Evolutionary conservation across 92 coral and sea anemone species (phyloP), one percentile per base, ranked within the genome.

Genomic region (Epizoanthus scotinus): DNA sequence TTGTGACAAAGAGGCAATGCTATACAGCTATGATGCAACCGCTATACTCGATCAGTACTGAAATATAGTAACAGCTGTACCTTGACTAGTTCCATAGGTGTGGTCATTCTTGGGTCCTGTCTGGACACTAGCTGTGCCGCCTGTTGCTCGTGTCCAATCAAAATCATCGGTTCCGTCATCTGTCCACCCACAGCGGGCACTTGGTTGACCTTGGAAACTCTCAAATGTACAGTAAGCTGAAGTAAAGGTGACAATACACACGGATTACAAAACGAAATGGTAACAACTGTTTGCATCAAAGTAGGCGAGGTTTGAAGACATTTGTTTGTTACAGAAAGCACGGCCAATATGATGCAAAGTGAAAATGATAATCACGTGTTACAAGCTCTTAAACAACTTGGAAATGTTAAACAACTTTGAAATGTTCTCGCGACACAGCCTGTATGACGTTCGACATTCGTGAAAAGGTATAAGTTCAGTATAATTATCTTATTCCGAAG

Each of bases 101-200:
- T 94, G 98, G 79, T 94, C 98, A 80, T 83, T 85, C 42, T 81
- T 27, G 9, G 98, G 98, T 28, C 98, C 98, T 18, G 98, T 94
- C 8, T 75, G 38, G 22, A 81, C 84, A 54, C 98, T 94, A 14
- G 91, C 56, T 1, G 98, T 94, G 42, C 87, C 66, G 21, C 97
- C 90, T 50, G 80, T 92, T 8, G 85, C 86, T 2, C 94, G 91
- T 2, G 83, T 86, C 98, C 98, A 94, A 31, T 92, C 86, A 78
- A 92, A 94, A 5, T 81, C 60, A 82, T 90, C 98, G 5, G 83
- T 59, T 2, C 70, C 31, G 54, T 86, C 93, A 40, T 86, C 88
- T 1, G 38, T 81, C 94, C 94, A 94, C 52, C 97, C 91, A 84
- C 98, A 94, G 0, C 50, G 67, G 0, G 85, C 47, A n/a, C 81